Conservation (phyloP, 2,113 vertebrate genomes). For the Serilophus lunatus region DNA sequence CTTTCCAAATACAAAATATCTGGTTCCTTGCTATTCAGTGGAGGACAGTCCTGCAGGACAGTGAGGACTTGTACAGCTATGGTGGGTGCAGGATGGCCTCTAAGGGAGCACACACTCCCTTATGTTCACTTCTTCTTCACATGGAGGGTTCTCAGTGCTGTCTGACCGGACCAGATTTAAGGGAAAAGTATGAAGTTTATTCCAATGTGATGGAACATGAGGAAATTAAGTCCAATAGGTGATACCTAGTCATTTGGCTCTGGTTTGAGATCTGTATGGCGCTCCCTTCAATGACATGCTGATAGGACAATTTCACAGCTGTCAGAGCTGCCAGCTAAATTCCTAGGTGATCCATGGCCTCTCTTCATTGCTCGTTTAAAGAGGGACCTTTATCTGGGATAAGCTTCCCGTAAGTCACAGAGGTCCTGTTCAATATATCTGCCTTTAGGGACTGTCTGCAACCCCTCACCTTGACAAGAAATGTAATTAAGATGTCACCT, state of each 20-base stretch:
- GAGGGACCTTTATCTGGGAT: not conserved
- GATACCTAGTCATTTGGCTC: not conserved
- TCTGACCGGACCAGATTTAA: not conserved
- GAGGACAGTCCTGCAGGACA: not conserved
- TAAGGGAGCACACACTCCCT: accelerated
- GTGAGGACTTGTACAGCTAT: not conserved
- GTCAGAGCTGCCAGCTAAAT: not conserved
- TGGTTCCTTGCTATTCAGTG: not conserved
- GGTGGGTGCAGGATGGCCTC: not conserved
- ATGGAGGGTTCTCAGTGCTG: not conserved
- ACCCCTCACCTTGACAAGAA: not conserved
- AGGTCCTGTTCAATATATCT: not conserved
- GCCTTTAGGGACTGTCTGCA: not conserved
- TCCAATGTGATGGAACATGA: not conserved
- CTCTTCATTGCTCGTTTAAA: not conserved
- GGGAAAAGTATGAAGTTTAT: not conserved
- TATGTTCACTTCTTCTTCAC: not conserved
- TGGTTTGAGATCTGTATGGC: not conserved
- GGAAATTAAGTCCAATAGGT: not conserved
- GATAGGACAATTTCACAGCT: constrained; percentile 14
- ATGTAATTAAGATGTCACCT: not conserved
- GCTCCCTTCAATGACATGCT: not conserved
- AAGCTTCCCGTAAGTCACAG: not conserved
- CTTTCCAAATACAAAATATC: not conserved
- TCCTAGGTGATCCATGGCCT: not conserved